Evolutionary conservation across 2,113 vertebrate genomes (phyloP).

Genomic region (Psilopsiagon aymara): DNA sequence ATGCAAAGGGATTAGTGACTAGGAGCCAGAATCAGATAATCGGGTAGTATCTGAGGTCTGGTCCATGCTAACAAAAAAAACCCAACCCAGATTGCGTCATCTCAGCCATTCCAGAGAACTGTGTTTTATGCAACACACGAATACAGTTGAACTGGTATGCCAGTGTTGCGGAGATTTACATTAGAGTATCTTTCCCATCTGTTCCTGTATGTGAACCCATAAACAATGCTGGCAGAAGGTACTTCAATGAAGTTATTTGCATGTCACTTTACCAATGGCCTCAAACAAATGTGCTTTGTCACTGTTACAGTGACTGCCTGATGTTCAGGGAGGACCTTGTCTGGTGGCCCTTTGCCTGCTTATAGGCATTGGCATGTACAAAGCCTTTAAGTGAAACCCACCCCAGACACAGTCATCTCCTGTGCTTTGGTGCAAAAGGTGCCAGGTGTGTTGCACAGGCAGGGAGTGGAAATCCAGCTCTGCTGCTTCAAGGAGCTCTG

Average conservation of each 20-base stretch:
- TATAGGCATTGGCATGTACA: fast-evolving
- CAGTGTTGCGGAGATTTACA: not conserved
- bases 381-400: not conserved
- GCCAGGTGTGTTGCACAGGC: fast-evolving
- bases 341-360: fast-evolving
- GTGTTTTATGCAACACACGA: not conserved
- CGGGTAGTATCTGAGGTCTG: not conserved
- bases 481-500: not conserved
- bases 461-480: not conserved
- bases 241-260: not conserved
- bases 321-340: not conserved
- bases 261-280: not conserved
- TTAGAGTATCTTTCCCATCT: not conserved
- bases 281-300: not conserved
- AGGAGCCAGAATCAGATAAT: not conserved
- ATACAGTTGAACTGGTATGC: not conserved
- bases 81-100: not conserved
- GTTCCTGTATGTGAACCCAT: not conserved
- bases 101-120: not conserved
- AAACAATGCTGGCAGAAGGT: not conserved
- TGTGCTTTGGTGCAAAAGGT: not conserved
- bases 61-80: not conserved
- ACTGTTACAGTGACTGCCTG: not conserved
- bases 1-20: not conserved
- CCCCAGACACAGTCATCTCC: not conserved